Evolutionary conservation across 2,113 vertebrate genomes (phyloP).

Genomic region (Leucosticte australis): DNA sequence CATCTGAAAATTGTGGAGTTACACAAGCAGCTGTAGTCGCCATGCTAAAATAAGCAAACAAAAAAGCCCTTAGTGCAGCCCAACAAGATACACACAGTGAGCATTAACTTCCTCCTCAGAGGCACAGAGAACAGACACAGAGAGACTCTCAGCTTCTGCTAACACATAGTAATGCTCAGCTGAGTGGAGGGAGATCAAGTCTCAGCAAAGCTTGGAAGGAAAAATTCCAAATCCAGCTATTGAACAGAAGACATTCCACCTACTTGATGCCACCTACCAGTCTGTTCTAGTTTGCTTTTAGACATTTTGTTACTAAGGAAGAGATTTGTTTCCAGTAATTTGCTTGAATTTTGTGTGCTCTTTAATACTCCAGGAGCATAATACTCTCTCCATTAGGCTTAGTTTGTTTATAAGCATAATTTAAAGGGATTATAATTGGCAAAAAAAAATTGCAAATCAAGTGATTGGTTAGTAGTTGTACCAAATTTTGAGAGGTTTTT

Average conservation of each 20-base stretch:
- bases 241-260: not conserved
- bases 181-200: not conserved
- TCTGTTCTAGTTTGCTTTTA: not conserved
- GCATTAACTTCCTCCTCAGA: not conserved
- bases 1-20: not conserved
- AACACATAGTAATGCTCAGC: not conserved
- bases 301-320: not conserved
- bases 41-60: not conserved
- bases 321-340: not conserved
- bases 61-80: rapidly evolving
- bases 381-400: not conserved
- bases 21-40: not conserved
- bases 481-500: not conserved
- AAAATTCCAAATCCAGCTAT: not conserved
- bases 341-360: not conserved
- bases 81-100: not conserved
- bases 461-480: not conserved
- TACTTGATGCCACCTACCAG: not conserved
- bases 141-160: not conserved
- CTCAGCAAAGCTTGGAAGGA: not conserved
- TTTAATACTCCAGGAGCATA: not conserved
- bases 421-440: not conserved
- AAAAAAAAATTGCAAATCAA: not conserved
- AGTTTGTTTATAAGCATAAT: not conserved
- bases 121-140: not conserved